A percentile compares a stretch with the other conserved stretches of the same genome.
Conservation (phyloP, 1,140 invertebrate species). For the Bombus vancouverensis region DNA sequence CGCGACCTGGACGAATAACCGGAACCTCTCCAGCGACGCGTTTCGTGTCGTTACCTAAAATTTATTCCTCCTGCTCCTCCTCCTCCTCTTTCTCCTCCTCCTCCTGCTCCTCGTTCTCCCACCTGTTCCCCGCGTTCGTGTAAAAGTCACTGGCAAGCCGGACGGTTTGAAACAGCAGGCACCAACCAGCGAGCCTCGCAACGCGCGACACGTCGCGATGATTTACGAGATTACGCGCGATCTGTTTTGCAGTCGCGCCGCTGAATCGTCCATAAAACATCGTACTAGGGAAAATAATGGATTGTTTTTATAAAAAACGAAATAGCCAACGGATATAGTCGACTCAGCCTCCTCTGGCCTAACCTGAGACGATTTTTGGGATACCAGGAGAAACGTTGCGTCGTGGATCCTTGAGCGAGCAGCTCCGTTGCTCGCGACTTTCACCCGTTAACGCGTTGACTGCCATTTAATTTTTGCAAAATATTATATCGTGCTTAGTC, state of each 20-base stretch:
- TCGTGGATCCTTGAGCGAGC: no score
- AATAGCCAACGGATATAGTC: no score
- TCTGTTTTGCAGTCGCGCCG: slow-evolving; percentile 1
- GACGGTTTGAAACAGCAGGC: slow-evolving; percentile 5
- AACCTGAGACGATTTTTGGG: no score
- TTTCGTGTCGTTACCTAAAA: slow-evolving; percentile 29
- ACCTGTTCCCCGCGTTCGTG: not conserved
- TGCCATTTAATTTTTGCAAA: no score
- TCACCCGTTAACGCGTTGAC: no score
- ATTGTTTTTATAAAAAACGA: not conserved
- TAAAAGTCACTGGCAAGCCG: slow-evolving; percentile 1
- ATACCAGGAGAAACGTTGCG: no score
- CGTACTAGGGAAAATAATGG: not conserved
- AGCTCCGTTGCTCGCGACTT: no score
- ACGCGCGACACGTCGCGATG: slow-evolving; percentile 34
- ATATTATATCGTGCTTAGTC: no score
- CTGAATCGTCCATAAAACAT: not conserved
- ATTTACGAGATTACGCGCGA: slow-evolving; percentile 45
- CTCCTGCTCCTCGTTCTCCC: not conserved
- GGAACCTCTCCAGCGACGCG: slow-evolving; percentile 4
- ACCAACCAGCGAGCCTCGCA: not conserved
- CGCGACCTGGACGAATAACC: not conserved
- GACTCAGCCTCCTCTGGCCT: not conserved
- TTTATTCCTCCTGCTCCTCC: not conserved
- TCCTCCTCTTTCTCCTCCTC: no score